Conservation (phyloP, 2,113 vertebrate genomes). For the Colaptes auratus region DNA sequence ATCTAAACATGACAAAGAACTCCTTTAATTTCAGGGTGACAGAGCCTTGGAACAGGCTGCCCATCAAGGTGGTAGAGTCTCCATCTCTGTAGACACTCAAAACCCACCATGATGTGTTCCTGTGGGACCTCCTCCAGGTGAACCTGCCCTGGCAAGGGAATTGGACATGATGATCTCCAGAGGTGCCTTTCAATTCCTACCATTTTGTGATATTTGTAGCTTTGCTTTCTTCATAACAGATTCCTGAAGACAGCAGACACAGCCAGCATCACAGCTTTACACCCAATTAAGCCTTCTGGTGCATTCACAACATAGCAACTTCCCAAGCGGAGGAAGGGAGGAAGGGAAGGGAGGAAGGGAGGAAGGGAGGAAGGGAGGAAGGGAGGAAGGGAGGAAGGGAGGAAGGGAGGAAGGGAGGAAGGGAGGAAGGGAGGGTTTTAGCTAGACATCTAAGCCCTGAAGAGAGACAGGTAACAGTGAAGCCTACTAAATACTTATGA, state of each 20-base stretch:
- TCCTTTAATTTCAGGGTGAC: too few species aligned
- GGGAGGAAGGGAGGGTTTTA: neutral
- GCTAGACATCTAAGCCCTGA: neutral
- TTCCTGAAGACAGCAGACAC: fast-evolving
- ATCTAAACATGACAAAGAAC: too few species aligned
- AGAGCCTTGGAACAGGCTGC: too few species aligned
- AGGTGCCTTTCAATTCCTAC: too few species aligned
- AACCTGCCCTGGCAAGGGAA: too few species aligned
- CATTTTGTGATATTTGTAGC: fast-evolving
- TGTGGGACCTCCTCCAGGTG: too few species aligned
- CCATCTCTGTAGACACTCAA: too few species aligned
- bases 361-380: fast-evolving
- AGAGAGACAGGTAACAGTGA: neutral
- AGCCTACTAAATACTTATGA: neutral
- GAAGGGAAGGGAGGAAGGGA: neutral
- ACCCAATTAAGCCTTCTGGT: neutral
- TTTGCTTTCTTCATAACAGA: neutral
- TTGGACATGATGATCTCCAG: too few species aligned
- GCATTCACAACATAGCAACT: fast-evolving
- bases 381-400: too few species aligned
- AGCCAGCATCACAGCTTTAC: neutral
- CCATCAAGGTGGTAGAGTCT: too few species aligned
- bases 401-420: fast-evolving
- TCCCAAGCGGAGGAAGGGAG: fast-evolving
- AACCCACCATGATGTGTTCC: too few species aligned